Conservation (phyloP, 2,888 invertebrate genomes). For the Harpagoxenus sublaevis region DNA sequence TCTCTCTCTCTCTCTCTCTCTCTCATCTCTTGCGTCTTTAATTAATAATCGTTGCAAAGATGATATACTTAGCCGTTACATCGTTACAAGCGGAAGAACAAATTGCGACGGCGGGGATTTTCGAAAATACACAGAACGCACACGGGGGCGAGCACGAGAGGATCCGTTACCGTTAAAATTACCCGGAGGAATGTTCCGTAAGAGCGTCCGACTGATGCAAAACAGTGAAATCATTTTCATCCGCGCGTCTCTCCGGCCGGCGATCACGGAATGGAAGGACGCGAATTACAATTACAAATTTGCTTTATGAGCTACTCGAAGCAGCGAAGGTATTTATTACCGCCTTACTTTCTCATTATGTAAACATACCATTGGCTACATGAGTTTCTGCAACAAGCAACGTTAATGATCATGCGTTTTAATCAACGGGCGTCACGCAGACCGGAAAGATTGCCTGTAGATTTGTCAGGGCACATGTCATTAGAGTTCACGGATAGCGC, state of each 20-base stretch:
- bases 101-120: slow-evolving; percentile 4
- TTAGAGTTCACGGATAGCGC: not conserved
- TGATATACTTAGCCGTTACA: slow-evolving; percentile 7
- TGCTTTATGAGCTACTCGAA: slow-evolving; percentile 37
- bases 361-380: slow-evolving; percentile 59
- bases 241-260: slow-evolving; percentile 27
- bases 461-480: not conserved
- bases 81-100: slow-evolving; percentile 26
- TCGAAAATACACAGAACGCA: slow-evolving; percentile 20
- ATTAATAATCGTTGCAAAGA: slow-evolving; percentile 39
- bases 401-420: slow-evolving; percentile 4
- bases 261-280: slow-evolving; percentile 69
- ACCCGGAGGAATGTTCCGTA: slow-evolving; percentile 29
- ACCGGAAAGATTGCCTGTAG: not conserved
- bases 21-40: not conserved
- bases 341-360: slow-evolving; percentile 66
- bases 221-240: slow-evolving; percentile 55
- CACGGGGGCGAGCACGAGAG: not conserved
- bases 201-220: slow-evolving; percentile 42
- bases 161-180: slow-evolving; percentile 46
- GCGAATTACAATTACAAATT: slow-evolving; percentile 70
- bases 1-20: not conserved
- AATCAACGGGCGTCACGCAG: not conserved
- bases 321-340: slow-evolving; percentile 36
- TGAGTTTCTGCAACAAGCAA: not conserved